A percentile compares a stretch with the other conserved stretches of the same genome.
These are phyloP conservation scores for Salvelinus alpinus DNA, from an alignment of 2,113 vertebrate species.

Conservation along the genomic window DNA sequence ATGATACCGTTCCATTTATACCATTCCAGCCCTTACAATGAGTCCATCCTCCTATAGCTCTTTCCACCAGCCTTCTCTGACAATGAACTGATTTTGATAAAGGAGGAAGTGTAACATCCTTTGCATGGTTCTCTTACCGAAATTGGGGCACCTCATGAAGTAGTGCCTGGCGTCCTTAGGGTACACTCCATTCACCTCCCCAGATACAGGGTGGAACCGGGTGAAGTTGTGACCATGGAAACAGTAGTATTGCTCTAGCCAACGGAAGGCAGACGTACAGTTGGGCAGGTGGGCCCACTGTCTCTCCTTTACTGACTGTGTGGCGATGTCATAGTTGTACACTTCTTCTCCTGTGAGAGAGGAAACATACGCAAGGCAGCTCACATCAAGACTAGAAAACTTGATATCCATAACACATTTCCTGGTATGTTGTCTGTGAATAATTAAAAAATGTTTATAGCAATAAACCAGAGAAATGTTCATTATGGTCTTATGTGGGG, in stretches of 20 bases:
- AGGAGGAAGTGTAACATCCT: too few relatives aligned
- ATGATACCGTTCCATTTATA: too few relatives aligned
- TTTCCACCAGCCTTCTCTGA: too few relatives aligned
- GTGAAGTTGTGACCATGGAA: constrained; percentile 83
- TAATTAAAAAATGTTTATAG: neutral
- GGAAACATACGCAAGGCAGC: neutral
- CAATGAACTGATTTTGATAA: too few relatives aligned
- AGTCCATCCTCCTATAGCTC: too few relatives aligned
- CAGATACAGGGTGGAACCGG: constrained; percentile 75
- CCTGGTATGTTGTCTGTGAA: neutral
- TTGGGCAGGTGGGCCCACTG: constrained; percentile 70
- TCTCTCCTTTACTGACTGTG: constrained; percentile 71
- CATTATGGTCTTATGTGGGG: neutral
- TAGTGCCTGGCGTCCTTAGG: constrained; percentile 81
- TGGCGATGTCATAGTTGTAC: constrained; percentile 73
- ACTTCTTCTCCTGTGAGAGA: constrained; percentile 57
- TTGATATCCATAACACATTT: neutral
- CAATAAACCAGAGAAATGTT: neutral
- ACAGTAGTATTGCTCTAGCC: constrained; percentile 86
- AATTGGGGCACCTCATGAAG: constrained; percentile 79
- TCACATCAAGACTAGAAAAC: neutral
- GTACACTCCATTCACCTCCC: constrained; percentile 63
- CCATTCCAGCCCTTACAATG: too few relatives aligned
- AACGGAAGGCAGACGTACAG: constrained; percentile 78
- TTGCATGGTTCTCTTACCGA: constrained; percentile 67